phyloP scores from a whole-genome alignment of 2,888 invertebrate species.

The Tanytarsus gracilentus region DNA sequence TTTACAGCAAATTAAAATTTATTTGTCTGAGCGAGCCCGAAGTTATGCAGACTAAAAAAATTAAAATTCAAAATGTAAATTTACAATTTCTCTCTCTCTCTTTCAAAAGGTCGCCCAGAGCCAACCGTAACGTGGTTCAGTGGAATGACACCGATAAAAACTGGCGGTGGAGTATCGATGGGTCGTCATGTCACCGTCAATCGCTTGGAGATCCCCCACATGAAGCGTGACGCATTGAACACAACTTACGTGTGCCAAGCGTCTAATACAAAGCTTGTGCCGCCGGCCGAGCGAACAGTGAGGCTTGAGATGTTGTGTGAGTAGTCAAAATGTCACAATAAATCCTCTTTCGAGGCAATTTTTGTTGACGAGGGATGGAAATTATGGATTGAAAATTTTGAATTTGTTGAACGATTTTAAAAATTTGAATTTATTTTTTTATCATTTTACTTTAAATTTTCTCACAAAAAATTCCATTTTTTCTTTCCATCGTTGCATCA shows the following conservation, averaged over 20 bases:
- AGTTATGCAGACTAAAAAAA: too few relatives aligned
- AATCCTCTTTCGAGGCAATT: background rate
- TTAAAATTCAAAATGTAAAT: too few relatives aligned
- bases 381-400: too few relatives aligned
- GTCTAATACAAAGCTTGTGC: constrained; percentile 75
- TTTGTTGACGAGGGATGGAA: too few relatives aligned
- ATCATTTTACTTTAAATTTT: too few relatives aligned
- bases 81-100: constrained; percentile 19
- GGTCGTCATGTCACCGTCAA: constrained; percentile 71
- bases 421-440: too few relatives aligned
- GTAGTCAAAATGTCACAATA: constrained; percentile 36
- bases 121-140: constrained; percentile 81
- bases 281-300: constrained; percentile 73
- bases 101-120: constrained; percentile 62
- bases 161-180: constrained; percentile 60
- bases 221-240: constrained; percentile 68
- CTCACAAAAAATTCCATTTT: too few relatives aligned
- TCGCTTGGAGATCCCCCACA: constrained; percentile 61
- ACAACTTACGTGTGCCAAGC: constrained; percentile 82
- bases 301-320: constrained; percentile 75
- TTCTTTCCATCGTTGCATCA: background rate
- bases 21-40: too few relatives aligned
- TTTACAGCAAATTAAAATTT: too few relatives aligned
- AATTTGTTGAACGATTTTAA: too few relatives aligned
- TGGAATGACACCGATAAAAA: constrained; percentile 60